Evolutionary conservation across 1,140 invertebrate species (phyloP).

Genomic region (Dendrolimus kikuchii): DNA sequence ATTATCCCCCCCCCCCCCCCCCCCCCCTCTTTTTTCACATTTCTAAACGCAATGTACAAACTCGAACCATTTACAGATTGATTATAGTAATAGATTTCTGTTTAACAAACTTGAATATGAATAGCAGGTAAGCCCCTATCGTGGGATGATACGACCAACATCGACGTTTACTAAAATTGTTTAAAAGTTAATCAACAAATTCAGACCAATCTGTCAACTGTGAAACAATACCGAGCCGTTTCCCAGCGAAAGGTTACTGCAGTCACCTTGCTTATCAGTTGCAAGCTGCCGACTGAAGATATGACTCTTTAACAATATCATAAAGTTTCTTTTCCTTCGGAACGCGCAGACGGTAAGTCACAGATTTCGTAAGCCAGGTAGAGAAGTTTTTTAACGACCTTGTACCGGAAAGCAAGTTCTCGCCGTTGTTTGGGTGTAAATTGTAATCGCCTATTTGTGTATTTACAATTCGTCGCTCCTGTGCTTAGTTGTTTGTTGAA

Average conservation of each 20-base stretch:
- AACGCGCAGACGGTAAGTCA: constrained; percentile 2
- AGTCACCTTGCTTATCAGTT: constrained; percentile 15
- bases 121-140: too few relatives aligned
- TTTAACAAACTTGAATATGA: too few relatives aligned
- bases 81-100: too few relatives aligned
- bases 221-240: constrained; percentile 11
- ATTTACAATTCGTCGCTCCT: constrained; percentile 12
- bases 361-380: constrained; percentile 20
- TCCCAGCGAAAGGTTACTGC: constrained; percentile 14
- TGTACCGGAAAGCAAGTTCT: constrained; percentile 14
- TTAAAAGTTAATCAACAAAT: too few relatives aligned
- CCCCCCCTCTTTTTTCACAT: too few relatives aligned
- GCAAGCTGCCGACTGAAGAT: not conserved
- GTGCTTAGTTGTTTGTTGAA: not conserved
- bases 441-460: constrained; percentile 13
- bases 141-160: too few relatives aligned
- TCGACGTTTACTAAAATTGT: too few relatives aligned
- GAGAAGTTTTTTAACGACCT: constrained; percentile 20
- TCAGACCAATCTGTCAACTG: not conserved
- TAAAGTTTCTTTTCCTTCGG: constrained; percentile 12
- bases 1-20: too few relatives aligned
- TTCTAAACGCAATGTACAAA: too few relatives aligned
- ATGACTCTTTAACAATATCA: constrained; percentile 1
- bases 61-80: too few relatives aligned
- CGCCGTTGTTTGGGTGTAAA: constrained; percentile 3